These are phyloP conservation scores for Jordanella pulchra DNA, from an alignment of 2,797 vertebrate genomes.

Conservation along the genomic window DNA sequence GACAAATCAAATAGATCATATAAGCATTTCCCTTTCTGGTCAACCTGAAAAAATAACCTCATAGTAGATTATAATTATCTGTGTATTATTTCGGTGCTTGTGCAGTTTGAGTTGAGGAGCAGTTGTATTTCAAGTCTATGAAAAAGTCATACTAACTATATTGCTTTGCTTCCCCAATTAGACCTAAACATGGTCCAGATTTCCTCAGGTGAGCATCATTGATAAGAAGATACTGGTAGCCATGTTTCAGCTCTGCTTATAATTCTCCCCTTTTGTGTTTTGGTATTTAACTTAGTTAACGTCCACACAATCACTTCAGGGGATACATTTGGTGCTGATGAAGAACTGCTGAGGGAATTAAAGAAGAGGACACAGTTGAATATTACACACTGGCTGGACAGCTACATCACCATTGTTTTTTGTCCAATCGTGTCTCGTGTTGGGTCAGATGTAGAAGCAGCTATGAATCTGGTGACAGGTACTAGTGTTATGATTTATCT, in stretches of 20 bases:
- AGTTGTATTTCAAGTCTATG: neutral
- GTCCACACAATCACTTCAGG: neutral
- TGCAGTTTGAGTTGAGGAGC: neutral
- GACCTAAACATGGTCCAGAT: neutral
- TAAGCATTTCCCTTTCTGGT: neutral
- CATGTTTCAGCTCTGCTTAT: neutral
- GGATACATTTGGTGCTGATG: neutral
- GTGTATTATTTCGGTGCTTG: no score
- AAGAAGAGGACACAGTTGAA: neutral
- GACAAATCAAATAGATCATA: neutral
- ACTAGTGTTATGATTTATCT: neutral
- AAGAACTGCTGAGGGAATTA: neutral
- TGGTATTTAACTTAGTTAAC: neutral
- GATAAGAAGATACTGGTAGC: neutral
- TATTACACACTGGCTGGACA: neutral
- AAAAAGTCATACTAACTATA: neutral
- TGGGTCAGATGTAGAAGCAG: constrained; percentile 3
- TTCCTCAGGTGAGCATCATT: neutral
- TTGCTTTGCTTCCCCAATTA: neutral
- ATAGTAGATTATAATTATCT: neutral
- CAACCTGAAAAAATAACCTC: neutral
- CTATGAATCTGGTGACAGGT: neutral
- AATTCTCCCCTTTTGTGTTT: neutral
- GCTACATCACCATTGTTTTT: neutral
- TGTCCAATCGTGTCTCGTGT: neutral